phyloP scores from a whole-genome alignment of 2,113 vertebrate species.

The Macheiramphus alcinus region DNA sequence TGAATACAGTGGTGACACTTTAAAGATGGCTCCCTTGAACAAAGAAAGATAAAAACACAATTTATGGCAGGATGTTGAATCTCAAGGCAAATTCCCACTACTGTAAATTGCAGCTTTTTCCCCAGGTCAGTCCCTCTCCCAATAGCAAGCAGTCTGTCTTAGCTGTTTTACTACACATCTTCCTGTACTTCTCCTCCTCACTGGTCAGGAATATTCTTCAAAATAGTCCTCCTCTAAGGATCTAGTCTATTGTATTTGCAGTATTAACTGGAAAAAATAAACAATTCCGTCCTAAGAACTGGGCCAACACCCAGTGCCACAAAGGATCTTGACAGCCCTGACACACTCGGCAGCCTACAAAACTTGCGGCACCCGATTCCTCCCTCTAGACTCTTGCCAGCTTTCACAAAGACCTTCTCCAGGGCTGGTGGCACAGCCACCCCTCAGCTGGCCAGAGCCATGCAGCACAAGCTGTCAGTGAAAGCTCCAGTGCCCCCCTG shows the following conservation, averaged over 20 bases:
- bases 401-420: background rate
- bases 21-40: slow-evolving; percentile 40
- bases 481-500: background rate
- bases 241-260: background rate
- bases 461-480: background rate
- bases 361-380: background rate
- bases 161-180: background rate
- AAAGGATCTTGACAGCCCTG: background rate
- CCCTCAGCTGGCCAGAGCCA: background rate
- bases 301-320: background rate
- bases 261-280: background rate
- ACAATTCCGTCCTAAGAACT: background rate
- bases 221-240: background rate
- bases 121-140: background rate
- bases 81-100: slow-evolving; percentile 24
- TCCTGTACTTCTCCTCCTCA: background rate
- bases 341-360: rapidly evolving
- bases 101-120: slow-evolving; percentile 5
- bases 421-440: background rate
- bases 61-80: slow-evolving; percentile 33
- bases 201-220: background rate
- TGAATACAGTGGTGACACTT: slow-evolving; percentile 33
- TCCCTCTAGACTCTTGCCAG: background rate
- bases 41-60: slow-evolving; percentile 22
- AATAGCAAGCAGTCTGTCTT: background rate